A percentile compares a stretch with the other conserved stretches of the same genome.
These are phyloP conservation scores for Cyclargus thomasi DNA, from an alignment of 1,140 invertebrate genomes.

Conservation along the genomic window DNA sequence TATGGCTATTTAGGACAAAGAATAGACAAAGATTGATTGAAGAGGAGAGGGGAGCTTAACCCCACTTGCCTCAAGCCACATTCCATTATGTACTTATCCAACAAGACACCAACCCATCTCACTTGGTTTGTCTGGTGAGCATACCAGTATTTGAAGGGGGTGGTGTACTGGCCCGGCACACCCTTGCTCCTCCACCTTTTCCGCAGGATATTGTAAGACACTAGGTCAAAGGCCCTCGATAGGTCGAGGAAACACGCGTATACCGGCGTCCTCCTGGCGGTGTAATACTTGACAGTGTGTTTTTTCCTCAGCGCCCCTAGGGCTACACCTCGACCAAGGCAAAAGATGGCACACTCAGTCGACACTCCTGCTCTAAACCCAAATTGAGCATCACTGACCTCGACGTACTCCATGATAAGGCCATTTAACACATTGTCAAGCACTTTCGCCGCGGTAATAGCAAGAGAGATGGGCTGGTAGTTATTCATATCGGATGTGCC, in stretches of 20 bases:
- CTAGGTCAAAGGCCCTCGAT: conserved; percentile 14
- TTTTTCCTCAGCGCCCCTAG: no score
- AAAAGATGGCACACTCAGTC: conserved; percentile 4
- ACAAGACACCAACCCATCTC: no score
- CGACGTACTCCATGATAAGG: not conserved
- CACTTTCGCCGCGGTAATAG: conserved; percentile 8
- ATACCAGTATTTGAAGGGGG: no score
- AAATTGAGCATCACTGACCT: not conserved
- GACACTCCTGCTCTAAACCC: conserved; percentile 6
- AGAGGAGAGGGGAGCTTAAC: no score
- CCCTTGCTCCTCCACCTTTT: not conserved
- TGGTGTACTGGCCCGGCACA: no score
- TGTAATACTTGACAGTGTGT: not conserved
- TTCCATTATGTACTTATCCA: no score
- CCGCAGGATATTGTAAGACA: not conserved
- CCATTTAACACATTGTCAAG: conserved; percentile 16
- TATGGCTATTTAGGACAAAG: no score
- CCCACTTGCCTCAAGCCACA: no score
- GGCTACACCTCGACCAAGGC: no score
- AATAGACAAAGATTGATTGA: no score
- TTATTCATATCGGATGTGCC: not conserved
- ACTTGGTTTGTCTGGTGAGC: no score
- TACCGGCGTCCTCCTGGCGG: not conserved
- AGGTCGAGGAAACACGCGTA: conserved; percentile 17
- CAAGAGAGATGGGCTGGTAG: no score